phyloP scores from a whole-genome alignment of 2,113 vertebrate species.

The Campylomormyrus tamandua region DNA sequence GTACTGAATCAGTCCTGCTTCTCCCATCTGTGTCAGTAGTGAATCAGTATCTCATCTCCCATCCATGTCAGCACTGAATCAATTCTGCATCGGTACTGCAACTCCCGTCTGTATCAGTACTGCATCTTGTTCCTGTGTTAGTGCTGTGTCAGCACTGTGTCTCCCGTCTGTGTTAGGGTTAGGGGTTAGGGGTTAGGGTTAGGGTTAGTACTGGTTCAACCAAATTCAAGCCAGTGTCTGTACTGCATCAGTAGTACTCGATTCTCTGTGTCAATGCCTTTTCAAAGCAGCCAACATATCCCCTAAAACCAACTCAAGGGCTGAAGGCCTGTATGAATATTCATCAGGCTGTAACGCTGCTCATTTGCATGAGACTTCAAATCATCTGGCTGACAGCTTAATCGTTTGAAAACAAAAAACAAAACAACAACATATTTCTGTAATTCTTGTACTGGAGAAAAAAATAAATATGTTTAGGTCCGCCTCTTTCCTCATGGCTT shows the following conservation, averaged over 20 bases:
- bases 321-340: conserved; percentile 3
- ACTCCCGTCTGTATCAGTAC: neutral
- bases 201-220: neutral
- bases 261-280: neutral
- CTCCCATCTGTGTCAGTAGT: too few species aligned
- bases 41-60: neutral
- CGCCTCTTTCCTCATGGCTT: neutral
- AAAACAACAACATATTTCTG: conserved; percentile 1
- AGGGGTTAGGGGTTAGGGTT: too few species aligned
- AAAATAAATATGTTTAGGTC: neutral
- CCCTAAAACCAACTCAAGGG: neutral
- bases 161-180: neutral
- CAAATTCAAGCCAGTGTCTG: neutral
- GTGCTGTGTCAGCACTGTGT: neutral
- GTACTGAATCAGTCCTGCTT: too few species aligned
- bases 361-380: conserved; percentile 8
- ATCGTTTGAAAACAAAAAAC: conserved; percentile 3
- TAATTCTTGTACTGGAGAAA: neutral
- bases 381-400: conserved; percentile 17
- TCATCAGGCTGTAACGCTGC: neutral
- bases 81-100: neutral
- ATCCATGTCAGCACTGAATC: neutral
- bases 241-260: neutral
- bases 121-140: neutral
- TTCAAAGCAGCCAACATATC: neutral